Evolutionary conservation across 1,140 invertebrate species (phyloP).

Genomic region (Spodoptera litura): DNA sequence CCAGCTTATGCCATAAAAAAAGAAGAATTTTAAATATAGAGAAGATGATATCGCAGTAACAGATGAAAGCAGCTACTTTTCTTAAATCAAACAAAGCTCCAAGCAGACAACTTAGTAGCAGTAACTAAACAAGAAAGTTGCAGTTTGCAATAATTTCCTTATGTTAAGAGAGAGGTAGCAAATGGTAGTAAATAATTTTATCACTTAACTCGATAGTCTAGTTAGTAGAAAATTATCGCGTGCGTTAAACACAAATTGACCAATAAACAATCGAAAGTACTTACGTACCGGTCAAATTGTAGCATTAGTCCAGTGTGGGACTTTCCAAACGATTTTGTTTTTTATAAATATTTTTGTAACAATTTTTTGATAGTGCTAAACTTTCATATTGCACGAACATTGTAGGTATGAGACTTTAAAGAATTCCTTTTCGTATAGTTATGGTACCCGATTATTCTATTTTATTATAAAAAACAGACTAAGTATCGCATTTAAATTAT

Average conservation of each 20-base stretch:
- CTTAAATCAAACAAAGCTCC: too few relatives aligned
- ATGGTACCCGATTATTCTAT: not conserved
- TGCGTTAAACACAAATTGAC: slow-evolving; percentile 19
- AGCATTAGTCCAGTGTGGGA: slow-evolving; percentile 8
- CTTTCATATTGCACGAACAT: slow-evolving; percentile 14
- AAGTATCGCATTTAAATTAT: too few relatives aligned
- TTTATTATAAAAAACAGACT: too few relatives aligned
- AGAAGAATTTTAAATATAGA: too few relatives aligned
- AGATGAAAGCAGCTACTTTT: too few relatives aligned
- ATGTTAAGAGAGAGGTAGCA: not conserved
- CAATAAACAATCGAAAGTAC: slow-evolving; percentile 39
- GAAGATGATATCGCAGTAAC: too few relatives aligned
- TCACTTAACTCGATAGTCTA: slow-evolving; percentile 2
- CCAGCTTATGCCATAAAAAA: too few relatives aligned
- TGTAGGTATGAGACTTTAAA: too few relatives aligned
- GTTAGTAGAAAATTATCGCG: not conserved
- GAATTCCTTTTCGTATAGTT: not conserved
- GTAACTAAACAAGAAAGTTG: slow-evolving; percentile 1
- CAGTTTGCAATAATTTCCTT: slow-evolving; percentile 12
- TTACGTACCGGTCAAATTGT: slow-evolving; percentile 26
- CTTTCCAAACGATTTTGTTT: slow-evolving; percentile 36
- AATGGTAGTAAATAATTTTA: slow-evolving; percentile 21
- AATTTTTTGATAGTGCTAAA: not conserved
- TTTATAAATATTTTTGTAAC: slow-evolving; percentile 29
- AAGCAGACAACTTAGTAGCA: not conserved